Conservation (phyloP, 2,888 invertebrate species). For the Encarsia formosa region DNA sequence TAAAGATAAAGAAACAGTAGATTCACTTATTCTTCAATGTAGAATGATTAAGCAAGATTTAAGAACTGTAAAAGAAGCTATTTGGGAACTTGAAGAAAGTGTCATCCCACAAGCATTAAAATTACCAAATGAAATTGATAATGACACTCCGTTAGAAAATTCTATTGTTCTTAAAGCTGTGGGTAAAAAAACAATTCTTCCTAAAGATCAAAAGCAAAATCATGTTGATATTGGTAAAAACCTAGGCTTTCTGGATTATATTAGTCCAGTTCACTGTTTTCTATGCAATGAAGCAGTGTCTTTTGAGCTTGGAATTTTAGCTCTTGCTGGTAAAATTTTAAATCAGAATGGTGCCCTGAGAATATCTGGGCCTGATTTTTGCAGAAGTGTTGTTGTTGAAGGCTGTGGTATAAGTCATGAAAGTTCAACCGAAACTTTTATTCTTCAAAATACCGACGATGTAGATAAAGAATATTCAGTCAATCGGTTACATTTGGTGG, state of each 20-base stretch:
- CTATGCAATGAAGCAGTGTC: slow-evolving; percentile 65
- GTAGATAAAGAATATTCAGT: slow-evolving; percentile 53
- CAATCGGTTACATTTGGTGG: slow-evolving; percentile 68
- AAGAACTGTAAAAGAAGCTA: slow-evolving; percentile 59
- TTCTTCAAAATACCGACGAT: slow-evolving; percentile 59
- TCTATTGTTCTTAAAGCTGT: slow-evolving; percentile 30
- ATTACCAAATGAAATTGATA: slow-evolving; percentile 69
- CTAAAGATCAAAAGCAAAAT: slow-evolving; percentile 24
- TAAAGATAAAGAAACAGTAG: slow-evolving; percentile 50
- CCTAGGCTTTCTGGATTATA: slow-evolving; percentile 58
- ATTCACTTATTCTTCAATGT: slow-evolving; percentile 58
- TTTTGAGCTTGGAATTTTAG: slow-evolving; percentile 63
- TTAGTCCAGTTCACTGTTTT: slow-evolving; percentile 60
- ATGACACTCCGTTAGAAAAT: slow-evolving; percentile 55
- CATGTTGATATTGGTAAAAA: slow-evolving; percentile 59
- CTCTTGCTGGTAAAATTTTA: slow-evolving; percentile 48
- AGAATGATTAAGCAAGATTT: slow-evolving; percentile 60
- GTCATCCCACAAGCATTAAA: slow-evolving; percentile 62
- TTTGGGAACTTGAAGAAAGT: slow-evolving; percentile 72
- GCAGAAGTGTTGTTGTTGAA: slow-evolving; percentile 70
- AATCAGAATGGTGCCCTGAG: slow-evolving; percentile 57
- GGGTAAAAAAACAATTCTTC: slow-evolving; percentile 25
- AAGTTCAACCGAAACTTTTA: slow-evolving; percentile 57
- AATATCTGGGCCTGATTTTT: slow-evolving; percentile 75
- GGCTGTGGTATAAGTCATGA: slow-evolving; percentile 64